Conservation (phyloP, 2,113 vertebrate species). For the Morone saxatilis region DNA sequence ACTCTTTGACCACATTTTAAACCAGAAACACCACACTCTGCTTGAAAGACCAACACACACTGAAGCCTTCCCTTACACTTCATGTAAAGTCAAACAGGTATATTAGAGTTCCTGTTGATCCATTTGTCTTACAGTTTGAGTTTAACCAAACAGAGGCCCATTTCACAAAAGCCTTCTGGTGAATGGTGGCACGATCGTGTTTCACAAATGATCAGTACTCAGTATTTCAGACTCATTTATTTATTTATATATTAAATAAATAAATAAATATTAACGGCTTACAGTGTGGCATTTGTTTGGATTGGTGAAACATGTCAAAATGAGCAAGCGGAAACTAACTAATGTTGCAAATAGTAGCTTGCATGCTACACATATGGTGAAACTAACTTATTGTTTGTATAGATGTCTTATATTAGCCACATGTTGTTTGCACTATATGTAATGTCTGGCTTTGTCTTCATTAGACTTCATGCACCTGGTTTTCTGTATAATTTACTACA, state of each 20-base stretch:
- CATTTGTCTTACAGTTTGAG: not conserved
- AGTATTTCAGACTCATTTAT: not conserved
- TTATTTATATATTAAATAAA: not conserved
- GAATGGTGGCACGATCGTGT: no score
- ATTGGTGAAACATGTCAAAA: no score
- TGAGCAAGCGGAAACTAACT: not conserved
- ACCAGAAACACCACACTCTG: not conserved
- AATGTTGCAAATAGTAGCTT: not conserved
- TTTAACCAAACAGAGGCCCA: no score
- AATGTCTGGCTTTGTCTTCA: not conserved
- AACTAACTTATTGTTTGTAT: not conserved
- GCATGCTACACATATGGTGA: not conserved
- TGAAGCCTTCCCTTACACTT: not conserved
- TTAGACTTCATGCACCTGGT: no score
- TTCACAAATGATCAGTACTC: no score
- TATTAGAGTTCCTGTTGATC: not conserved
- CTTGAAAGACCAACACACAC: conserved; percentile 1
- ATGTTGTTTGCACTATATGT: not conserved
- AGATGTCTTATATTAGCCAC: not conserved
- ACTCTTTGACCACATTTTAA: conserved; percentile 12
- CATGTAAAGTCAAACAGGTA: not conserved
- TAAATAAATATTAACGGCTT: no score
- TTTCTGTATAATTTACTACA: no score
- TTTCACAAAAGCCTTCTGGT: no score
- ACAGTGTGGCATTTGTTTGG: no score